Conservation (phyloP, 2,113 vertebrate species). For the Nematolebias whitei region DNA sequence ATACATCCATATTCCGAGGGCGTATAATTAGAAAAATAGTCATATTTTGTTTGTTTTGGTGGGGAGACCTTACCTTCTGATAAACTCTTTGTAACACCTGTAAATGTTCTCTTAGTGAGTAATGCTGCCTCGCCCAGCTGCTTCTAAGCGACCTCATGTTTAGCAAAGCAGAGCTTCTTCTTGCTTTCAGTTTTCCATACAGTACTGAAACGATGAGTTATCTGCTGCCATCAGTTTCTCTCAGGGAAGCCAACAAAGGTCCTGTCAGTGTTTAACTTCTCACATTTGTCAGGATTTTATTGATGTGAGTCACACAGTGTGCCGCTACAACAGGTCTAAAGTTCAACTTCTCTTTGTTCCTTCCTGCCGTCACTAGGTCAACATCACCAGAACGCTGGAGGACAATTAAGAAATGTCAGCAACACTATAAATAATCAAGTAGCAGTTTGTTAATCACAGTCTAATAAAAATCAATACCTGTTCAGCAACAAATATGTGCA, state of each 20-base stretch:
- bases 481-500: too few relatives aligned
- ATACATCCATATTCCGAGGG: too few relatives aligned
- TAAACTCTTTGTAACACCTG: not conserved
- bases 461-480: not conserved
- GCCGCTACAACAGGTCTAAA: constrained; percentile 18
- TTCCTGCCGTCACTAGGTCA: constrained; percentile 2
- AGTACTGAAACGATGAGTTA: not conserved
- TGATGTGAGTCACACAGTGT: constrained; percentile 40
- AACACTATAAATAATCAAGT: not conserved
- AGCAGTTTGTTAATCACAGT: not conserved
- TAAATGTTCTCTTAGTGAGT: not conserved
- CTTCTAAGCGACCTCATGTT: constrained; percentile 29
- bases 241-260: not conserved
- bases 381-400: too few relatives aligned
- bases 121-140: not conserved
- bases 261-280: not conserved
- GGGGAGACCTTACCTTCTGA: not conserved
- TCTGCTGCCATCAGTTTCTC: not conserved
- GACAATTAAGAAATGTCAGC: not conserved
- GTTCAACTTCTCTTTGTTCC: constrained; percentile 25
- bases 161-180: too few relatives aligned
- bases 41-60: too few relatives aligned
- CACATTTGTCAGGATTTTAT: not conserved
- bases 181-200: too few relatives aligned
- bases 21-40: too few relatives aligned